A percentile compares a stretch with the other conserved stretches of the same genome.
These are phyloP conservation scores for Bombus soroeensis DNA, from an alignment of 1,140 invertebrate genomes.

Conservation along the genomic window DNA sequence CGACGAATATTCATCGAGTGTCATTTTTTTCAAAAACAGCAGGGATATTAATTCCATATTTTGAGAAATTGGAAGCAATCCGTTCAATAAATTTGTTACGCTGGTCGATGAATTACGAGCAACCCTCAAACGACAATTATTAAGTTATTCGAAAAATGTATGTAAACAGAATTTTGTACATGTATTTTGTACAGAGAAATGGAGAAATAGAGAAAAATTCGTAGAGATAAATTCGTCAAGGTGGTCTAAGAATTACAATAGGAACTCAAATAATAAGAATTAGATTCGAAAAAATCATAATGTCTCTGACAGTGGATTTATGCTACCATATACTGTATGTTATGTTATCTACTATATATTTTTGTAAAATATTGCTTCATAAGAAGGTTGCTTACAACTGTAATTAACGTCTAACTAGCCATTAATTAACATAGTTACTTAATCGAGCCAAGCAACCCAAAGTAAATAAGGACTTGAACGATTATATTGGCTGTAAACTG, in stretches of 20 bases:
- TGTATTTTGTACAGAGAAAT: neutral
- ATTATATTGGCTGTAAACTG: too few species aligned
- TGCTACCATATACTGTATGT: too few species aligned
- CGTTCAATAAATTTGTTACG: neutral
- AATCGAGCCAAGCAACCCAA: too few species aligned
- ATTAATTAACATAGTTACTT: too few species aligned
- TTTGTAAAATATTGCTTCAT: too few species aligned
- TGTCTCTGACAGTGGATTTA: neutral
- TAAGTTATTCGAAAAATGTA: too few species aligned
- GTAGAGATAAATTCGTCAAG: neutral
- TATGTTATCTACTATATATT: too few species aligned
- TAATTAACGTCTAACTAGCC: too few species aligned
- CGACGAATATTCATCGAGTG: constrained; percentile 17
- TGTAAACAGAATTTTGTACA: too few species aligned
- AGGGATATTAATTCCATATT: neutral
- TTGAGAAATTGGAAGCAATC: neutral
- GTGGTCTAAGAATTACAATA: neutral
- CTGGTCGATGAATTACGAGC: neutral
- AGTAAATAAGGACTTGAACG: too few species aligned
- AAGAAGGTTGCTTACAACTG: too few species aligned
- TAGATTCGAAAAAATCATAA: neutral
- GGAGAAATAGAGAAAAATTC: neutral
- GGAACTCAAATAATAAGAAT: neutral
- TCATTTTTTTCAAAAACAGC: neutral
- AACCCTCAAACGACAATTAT: neutral